These are phyloP conservation scores for Noctua janthina DNA, from an alignment of 2,888 invertebrate genomes.

Conservation along the genomic window DNA sequence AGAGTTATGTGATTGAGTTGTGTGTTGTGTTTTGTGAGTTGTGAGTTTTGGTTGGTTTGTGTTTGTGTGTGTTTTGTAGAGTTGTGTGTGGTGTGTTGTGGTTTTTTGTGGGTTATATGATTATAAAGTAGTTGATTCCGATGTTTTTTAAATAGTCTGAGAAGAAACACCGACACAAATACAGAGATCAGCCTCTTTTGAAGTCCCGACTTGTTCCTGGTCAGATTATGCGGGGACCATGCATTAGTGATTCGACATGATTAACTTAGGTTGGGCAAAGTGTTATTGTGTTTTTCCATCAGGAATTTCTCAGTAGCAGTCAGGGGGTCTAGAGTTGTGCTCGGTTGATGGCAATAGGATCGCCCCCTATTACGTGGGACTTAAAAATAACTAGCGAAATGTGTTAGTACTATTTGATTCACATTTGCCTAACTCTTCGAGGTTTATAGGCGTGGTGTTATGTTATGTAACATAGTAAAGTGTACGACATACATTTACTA, in stretches of 20 bases:
- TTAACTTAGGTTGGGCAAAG: not conserved
- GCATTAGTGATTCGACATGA: not conserved
- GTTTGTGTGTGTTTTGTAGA: no score
- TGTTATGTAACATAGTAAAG: not conserved
- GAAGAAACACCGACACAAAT: not conserved
- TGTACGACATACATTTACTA: not conserved
- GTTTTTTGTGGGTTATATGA: not conserved
- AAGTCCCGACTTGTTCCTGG: not conserved
- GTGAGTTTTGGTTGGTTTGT: no score
- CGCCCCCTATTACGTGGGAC: not conserved
- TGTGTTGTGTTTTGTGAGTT: no score
- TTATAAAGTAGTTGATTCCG: not conserved
- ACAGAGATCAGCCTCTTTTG: not conserved
- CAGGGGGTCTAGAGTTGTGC: not conserved
- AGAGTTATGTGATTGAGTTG: not conserved
- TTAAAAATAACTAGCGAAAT: not conserved
- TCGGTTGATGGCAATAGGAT: not conserved
- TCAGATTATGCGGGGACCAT: not conserved
- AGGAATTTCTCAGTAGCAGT: not conserved
- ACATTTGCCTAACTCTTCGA: not conserved
- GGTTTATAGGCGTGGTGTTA: not conserved
- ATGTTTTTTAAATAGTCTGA: not conserved
- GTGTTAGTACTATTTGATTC: not conserved
- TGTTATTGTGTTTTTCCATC: not conserved
- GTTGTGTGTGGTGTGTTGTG: no score